These are phyloP conservation scores for Drosophila ananassae DNA, from an alignment of 1,140 invertebrate species.

Conservation along the genomic window DNA sequence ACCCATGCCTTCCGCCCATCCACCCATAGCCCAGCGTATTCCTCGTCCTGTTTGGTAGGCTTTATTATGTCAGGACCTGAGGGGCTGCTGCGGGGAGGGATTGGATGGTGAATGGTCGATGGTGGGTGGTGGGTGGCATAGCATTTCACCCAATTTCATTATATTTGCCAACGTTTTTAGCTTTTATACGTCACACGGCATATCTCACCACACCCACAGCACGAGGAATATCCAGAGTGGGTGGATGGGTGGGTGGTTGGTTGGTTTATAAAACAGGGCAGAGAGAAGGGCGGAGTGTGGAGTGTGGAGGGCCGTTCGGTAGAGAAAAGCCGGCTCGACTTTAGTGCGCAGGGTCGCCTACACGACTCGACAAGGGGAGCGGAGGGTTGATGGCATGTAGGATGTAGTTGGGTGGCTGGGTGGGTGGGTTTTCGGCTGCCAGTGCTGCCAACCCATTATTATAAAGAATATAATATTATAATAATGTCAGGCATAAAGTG, in stretches of 20 bases:
- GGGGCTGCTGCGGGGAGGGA: constrained; percentile 1
- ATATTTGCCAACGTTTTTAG: constrained; percentile 83
- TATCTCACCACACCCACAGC: constrained; percentile 77
- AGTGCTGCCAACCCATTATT: constrained; percentile 78
- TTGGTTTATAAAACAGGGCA: constrained; percentile 20
- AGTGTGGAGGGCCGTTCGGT: constrained; percentile 30
- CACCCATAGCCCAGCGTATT: constrained; percentile 17
- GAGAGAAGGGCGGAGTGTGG: constrained; percentile 19
- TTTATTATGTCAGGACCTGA: constrained; percentile 71
- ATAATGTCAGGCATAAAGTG: constrained; percentile 81
- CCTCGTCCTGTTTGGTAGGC: constrained; percentile 64
- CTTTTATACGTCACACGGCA: constrained; percentile 83
- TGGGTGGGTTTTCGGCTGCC: constrained; percentile 61
- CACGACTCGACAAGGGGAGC: constrained; percentile 18
- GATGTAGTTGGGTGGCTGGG: constrained; percentile 4
- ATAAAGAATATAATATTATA: constrained; percentile 82
- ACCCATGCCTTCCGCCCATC: constrained; percentile 21
- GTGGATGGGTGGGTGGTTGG: constrained; percentile 11
- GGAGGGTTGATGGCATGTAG: constrained; percentile 11
- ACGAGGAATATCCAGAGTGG: constrained; percentile 31
- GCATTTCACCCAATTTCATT: constrained; percentile 82
- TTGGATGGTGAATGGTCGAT: not conserved
- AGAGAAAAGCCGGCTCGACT: constrained; percentile 58
- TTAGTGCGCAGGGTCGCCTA: constrained; percentile 56
- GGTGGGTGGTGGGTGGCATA: constrained; percentile 31